A percentile compares a stretch with the other conserved stretches of the same genome.
These are phyloP conservation scores for Labeo catla DNA, from an alignment of 2,113 vertebrate genomes.

Conservation along the genomic window DNA sequence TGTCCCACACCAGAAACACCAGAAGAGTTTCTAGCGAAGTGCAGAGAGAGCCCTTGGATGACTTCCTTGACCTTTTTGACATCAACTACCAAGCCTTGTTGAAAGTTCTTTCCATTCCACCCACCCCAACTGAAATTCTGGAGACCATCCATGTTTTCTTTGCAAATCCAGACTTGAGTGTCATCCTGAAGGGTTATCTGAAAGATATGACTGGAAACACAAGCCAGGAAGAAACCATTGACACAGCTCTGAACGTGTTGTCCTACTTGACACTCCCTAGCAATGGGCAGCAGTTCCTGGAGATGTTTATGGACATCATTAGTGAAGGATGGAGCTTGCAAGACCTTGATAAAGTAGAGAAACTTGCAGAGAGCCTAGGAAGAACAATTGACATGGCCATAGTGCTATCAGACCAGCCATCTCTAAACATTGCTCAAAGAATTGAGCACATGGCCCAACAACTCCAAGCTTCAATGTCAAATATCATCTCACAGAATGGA, in stretches of 20 bases:
- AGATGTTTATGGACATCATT: conserved; percentile 43
- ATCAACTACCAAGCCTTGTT: conserved; percentile 71
- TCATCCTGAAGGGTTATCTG: conserved; percentile 68
- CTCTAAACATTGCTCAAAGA: conserved; percentile 45
- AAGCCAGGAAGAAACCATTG: conserved; percentile 62
- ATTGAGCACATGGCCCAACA: conserved; percentile 45
- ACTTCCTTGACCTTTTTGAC: conserved; percentile 70
- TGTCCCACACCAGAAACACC: conserved; percentile 7
- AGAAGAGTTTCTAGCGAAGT: conserved; percentile 37
- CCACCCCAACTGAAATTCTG: conserved; percentile 62
- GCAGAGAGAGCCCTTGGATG: conserved; percentile 64
- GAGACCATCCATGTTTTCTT: conserved; percentile 72
- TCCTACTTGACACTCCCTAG: conserved; percentile 66
- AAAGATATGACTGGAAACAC: conserved; percentile 57
- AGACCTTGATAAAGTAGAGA: conserved; percentile 22
- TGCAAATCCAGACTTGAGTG: conserved; percentile 67
- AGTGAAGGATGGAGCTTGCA: conserved; percentile 29
- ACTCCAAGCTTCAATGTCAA: conserved; percentile 33
- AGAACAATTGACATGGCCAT: conserved; percentile 39
- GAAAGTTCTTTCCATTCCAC: conserved; percentile 57
- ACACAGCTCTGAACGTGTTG: conserved; percentile 61
- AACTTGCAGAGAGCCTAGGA: conserved; percentile 44
- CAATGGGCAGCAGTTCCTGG: conserved; percentile 53
- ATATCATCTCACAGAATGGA: conserved; percentile 14
- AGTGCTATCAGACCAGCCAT: conserved; percentile 45